Evolutionary conservation across 2,797 vertebrate species (phyloP), one percentile per base, ranked within the genome.

Genomic region (Xiphophorus birchmanni): DNA sequence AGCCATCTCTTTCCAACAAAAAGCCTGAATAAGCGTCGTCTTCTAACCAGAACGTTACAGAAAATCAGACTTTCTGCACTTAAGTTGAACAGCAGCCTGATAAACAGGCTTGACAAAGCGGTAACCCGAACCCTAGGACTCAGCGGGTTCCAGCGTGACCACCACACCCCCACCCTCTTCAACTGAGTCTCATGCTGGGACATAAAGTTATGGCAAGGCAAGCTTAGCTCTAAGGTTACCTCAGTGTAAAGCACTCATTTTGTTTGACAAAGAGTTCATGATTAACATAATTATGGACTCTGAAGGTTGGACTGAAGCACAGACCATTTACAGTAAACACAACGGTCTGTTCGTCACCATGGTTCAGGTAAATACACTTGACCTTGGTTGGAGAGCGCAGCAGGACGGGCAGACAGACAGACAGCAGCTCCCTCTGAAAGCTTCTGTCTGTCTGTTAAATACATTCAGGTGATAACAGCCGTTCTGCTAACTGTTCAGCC

Each of bases 221-320:
- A 85, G 78, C 89, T 90, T 87, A 86, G 35, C 84, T 73, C 82
- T 42, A 79, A 91, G 87, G 87, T 84, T 83, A 93, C 89, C 80
- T 88, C 81, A 23, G 12, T 77, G 63, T 72, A 82, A 82, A 73
- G 48, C 1, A 21, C 42, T 82, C 50, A 37, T 60, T 78, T 80
- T 80, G 79, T 82, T 83, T 74, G 58, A 56, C 44, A 12, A 71
- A 77, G 4, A 77, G 90, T 91, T 90, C 56, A 86, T 88, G 47
- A 92, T 92, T 92, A 91, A 92, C 89, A 75, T 45, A 82, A 77
- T 77, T 9, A 73, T 72, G 32, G 40, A 45, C 47, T 76, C 12
- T 45, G 73, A 73, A 56, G 52, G 79, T 73, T 74, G 69, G 63
- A 81, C 58, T 21, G 21, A 84, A 47, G 1, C 26, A n/a, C 32